Evolutionary conservation across 2,113 vertebrate species (phyloP), one percentile per base, ranked within the genome.

Genomic region (Phylloscopus trochiloides): DNA sequence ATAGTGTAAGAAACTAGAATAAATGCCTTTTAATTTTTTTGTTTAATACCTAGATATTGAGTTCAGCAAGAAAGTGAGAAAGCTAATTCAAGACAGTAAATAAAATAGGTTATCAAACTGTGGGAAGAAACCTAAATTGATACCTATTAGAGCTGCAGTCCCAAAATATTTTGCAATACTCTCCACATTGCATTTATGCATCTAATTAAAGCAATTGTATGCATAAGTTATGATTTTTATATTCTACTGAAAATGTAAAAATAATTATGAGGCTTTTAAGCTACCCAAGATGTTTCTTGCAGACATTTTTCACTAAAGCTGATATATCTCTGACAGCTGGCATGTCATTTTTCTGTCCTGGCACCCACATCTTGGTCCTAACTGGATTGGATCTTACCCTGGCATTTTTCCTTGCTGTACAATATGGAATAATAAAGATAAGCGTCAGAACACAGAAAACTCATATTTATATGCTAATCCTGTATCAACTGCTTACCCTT

Each of bases 381-480:
- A 72, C 25, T 42, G 61, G 36, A 75, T 2, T 89, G 61, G 57
- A 67, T 75, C 25, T 57, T 79, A 92, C 6, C 26, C 36, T 86
- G 52, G 22, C 54, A 77, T 86, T 81, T 90, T 80, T 47, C 42
- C 48, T 77, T 63, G 28, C 26, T 77, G 55, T 42, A 67, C 59
- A 87, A 74, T 62, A 67, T 90, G 86, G 8, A 84, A 80, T 71
- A 88, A 92, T 68, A 75, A 87, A 92, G 95, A 88, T 92, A 92
- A 92, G 52, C 3, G 5, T 67, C 43, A 59, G 38, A 84, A 84
- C n/a, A 94, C 25, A 86, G 65, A 58, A 92, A 91, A n/a, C 0
- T 5, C 17, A 1, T 72, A 72, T 72, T 43, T 75, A 6, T 63
- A 84, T 81, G 66, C 17, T 94, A 84, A 84, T 84, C 61, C 61